These are phyloP conservation scores for Podabrus alpinus DNA, from an alignment of 2,888 invertebrate species.

Conservation along the genomic window DNA sequence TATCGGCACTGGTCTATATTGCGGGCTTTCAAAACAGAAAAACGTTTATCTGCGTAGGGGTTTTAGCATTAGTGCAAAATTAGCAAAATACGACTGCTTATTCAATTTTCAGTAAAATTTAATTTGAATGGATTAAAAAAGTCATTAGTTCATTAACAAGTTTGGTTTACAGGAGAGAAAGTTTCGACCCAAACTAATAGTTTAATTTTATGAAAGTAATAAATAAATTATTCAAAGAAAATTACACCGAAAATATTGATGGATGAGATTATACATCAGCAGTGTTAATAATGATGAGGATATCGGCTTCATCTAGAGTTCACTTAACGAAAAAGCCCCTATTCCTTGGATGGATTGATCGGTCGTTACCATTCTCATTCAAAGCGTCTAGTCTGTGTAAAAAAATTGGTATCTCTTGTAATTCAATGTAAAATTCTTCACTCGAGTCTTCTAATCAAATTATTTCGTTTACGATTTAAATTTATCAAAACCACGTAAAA, in stretches of 20 bases:
- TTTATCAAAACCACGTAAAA: neutral
- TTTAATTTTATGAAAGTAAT: neutral
- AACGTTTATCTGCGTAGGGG: neutral
- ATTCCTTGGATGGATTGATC: neutral
- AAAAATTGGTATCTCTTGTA: neutral
- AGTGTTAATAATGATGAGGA: neutral
- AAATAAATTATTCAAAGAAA: neutral
- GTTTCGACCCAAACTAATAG: too few species aligned
- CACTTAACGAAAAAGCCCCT: neutral
- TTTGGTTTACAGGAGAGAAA: neutral
- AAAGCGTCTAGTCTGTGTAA: neutral
- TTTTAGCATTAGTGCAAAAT: neutral
- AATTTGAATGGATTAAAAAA: neutral
- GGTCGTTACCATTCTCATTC: neutral
- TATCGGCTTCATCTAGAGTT: neutral
- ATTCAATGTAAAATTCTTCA: neutral
- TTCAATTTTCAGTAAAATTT: neutral
- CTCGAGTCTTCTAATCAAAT: neutral
- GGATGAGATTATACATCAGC: neutral
- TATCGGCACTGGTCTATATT: too few species aligned
- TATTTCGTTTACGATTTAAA: neutral
- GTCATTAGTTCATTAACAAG: neutral
- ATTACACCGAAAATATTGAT: neutral
- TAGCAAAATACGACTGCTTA: neutral
- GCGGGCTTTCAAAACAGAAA: neutral